A percentile compares a stretch with the other conserved stretches of the same genome.
Evolutionary conservation across 2,888 invertebrate genomes (phyloP).

Genomic region (Campopleginae sp.): DNA sequence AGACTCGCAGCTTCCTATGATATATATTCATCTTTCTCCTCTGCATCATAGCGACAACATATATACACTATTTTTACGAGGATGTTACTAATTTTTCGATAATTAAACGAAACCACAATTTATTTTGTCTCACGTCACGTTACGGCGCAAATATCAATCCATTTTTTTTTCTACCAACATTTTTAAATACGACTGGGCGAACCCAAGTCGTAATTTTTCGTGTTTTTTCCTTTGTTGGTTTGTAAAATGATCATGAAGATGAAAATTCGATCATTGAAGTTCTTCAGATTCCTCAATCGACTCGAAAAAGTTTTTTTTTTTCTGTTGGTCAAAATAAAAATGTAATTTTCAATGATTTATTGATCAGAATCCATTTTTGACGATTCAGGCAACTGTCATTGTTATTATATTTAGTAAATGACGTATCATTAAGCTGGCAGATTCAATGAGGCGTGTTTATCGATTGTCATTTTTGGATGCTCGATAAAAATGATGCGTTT

Average conservation of each 20-base stretch:
- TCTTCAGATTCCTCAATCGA: background rate
- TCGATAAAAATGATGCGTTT: background rate
- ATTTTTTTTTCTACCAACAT: background rate
- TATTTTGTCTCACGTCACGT: background rate
- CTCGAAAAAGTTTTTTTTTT: too few relatives aligned
- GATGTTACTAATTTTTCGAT: constrained; percentile 24
- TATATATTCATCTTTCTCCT: constrained; percentile 70
- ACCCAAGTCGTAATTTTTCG: background rate
- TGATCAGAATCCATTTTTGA: background rate
- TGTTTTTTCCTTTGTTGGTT: background rate
- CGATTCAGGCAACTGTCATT: background rate
- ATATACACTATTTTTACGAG: constrained; percentile 14
- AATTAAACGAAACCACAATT: constrained; percentile 19
- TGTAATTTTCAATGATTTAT: background rate
- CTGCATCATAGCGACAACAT: constrained; percentile 33
- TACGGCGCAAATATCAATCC: background rate
- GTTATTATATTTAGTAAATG: background rate
- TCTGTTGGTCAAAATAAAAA: background rate
- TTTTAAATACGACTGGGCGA: background rate
- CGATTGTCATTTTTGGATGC: background rate
- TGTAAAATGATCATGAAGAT: background rate
- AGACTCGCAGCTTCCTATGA: constrained; percentile 71
- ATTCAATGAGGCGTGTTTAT: background rate
- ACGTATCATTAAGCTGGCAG: background rate
- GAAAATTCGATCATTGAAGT: background rate